Evolutionary conservation across 2,797 vertebrate species (phyloP).

Genomic region (Choloepus didactylus): DNA sequence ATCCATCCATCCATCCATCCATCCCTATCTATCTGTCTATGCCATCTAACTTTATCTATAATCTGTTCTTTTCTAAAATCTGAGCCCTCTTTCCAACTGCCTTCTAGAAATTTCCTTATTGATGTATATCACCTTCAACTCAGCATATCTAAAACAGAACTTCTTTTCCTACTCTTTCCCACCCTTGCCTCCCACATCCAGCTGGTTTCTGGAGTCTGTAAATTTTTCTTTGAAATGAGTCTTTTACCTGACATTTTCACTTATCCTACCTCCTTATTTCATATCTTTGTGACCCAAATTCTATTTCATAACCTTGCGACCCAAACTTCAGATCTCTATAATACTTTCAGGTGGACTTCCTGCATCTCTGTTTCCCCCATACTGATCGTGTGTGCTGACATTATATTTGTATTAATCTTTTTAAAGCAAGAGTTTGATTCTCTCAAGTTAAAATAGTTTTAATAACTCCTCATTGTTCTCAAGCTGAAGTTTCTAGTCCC

Average conservation of each 20-base stretch:
- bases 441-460: neutral
- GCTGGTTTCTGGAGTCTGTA: neutral
- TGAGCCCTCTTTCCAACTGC: neutral
- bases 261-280: neutral
- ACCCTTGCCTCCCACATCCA: neutral
- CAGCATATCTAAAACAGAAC: neutral
- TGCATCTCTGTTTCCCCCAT: neutral
- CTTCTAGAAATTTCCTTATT: neutral
- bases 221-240: neutral
- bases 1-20: no score
- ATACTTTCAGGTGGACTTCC: neutral
- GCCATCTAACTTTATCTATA: no score
- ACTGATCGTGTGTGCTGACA: neutral
- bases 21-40: no score
- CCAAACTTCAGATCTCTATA: neutral
- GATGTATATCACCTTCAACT: neutral
- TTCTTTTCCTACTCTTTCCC: neutral
- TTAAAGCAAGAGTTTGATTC: neutral
- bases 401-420: neutral
- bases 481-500: neutral
- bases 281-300: neutral
- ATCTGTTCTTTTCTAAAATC: neutral
- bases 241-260: neutral
- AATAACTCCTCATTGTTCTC: neutral
- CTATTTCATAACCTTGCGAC: neutral